Percentiles rank a stretch among this genome's conserved stretches.
phyloP scores from a whole-genome alignment of 2,113 vertebrate species.

The Ranitomeya variabilis region DNA sequence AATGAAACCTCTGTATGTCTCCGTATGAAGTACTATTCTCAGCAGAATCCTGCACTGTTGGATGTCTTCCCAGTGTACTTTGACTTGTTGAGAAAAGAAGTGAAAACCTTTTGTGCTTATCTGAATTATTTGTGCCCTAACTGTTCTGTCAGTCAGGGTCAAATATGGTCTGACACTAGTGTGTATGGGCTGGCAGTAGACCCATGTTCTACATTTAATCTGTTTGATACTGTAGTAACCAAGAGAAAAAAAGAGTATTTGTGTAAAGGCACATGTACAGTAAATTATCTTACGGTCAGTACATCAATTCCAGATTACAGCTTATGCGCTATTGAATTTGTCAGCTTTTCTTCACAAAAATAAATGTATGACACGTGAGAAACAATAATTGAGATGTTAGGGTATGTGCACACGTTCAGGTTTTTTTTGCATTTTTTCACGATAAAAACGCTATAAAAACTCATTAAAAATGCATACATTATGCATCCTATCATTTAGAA shows the following conservation, averaged over 20 bases:
- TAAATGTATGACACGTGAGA: too few relatives aligned
- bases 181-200: neutral
- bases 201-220: neutral
- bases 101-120: slow-evolving; percentile 26
- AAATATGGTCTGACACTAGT: slow-evolving; percentile 31
- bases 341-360: too few relatives aligned
- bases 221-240: neutral
- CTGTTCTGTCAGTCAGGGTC: slow-evolving; percentile 35
- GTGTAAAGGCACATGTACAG: neutral
- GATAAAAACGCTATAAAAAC: too few relatives aligned
- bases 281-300: too few relatives aligned
- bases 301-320: too few relatives aligned
- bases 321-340: too few relatives aligned
- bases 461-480: too few relatives aligned
- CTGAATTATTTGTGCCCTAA: slow-evolving; percentile 28
- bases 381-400: too few relatives aligned
- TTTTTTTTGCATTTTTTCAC: too few relatives aligned
- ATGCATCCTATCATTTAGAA: too few relatives aligned
- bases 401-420: too few relatives aligned
- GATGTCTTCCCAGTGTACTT: slow-evolving; percentile 37
- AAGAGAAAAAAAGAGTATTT: neutral
- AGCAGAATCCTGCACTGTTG: neutral
- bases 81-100: slow-evolving; percentile 13
- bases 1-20: neutral
- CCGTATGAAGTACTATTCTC: neutral